Conservation (phyloP, 2,113 vertebrate species). For the Dipodomys spectabilis region DNA sequence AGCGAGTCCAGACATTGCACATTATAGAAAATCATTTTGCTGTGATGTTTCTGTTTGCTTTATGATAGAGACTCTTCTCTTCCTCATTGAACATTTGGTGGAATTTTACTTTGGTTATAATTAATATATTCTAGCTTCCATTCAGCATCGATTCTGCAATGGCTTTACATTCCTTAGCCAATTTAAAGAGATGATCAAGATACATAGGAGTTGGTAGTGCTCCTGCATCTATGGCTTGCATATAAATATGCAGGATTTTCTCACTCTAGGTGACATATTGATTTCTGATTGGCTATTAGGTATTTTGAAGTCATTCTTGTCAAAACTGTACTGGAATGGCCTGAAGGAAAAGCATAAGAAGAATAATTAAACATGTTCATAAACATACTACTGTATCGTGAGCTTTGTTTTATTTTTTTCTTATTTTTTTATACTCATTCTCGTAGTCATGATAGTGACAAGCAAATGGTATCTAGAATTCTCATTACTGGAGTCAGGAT, state of each 20-base stretch:
- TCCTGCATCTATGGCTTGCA: not conserved
- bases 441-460: not conserved
- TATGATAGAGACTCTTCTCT: not conserved
- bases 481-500: not conserved
- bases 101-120: slow-evolving; percentile 26
- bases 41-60: slow-evolving; percentile 8
- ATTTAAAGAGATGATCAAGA: slow-evolving; percentile 3
- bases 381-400: not conserved
- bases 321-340: not conserved
- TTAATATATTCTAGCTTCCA: slow-evolving; percentile 36
- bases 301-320: not conserved
- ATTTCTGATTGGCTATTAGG: not conserved
- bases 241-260: not conserved
- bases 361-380: not conserved
- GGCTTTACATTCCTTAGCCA: not conserved
- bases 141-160: slow-evolving; percentile 16
- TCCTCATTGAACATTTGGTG: slow-evolving; percentile 23
- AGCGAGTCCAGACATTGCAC: fast-evolving
- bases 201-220: not conserved
- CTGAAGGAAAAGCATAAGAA: not conserved
- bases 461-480: not conserved
- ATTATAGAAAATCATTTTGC: slow-evolving; percentile 25
- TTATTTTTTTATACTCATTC: not conserved
- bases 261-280: not conserved
- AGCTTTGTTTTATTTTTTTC: no score